phyloP scores from a whole-genome alignment of 2,113 vertebrate species.

The Bettongia penicillata region DNA sequence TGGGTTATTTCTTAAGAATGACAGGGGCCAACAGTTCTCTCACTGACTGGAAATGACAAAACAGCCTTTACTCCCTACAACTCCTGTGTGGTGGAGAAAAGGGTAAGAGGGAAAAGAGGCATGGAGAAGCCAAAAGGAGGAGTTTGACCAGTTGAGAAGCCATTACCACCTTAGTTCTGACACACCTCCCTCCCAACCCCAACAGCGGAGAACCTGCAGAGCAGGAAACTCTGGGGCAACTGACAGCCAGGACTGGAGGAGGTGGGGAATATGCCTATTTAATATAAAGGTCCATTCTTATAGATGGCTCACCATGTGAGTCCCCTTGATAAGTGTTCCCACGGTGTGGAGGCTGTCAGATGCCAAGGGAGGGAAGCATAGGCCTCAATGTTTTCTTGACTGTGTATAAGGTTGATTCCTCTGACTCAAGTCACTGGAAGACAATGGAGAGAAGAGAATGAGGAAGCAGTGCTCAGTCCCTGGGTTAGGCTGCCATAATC shows the following conservation, averaged over 20 bases:
- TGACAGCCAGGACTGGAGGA: slow-evolving; percentile 13
- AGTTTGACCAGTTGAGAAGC: background rate
- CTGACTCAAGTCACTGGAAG: background rate
- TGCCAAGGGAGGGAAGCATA: background rate
- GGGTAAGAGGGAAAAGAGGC: no score
- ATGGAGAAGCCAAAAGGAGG: background rate
- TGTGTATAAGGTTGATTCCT: background rate
- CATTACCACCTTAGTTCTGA: background rate
- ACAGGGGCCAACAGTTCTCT: background rate
- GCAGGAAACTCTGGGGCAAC: background rate
- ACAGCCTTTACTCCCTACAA: background rate
- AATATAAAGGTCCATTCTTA: background rate
- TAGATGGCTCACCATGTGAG: background rate
- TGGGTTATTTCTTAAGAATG: background rate
- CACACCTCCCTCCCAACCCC: background rate
- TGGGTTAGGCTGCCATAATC: background rate
- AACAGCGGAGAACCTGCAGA: slow-evolving; percentile 42
- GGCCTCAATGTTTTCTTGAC: background rate
- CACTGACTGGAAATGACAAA: background rate
- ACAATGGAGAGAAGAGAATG: slow-evolving; percentile 5
- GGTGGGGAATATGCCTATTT: background rate
- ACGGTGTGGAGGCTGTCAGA: background rate
- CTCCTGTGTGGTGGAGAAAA: background rate
- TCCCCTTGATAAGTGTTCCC: slow-evolving; percentile 10
- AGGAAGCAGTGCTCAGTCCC: background rate